Evolutionary conservation across 2,797 vertebrate species (phyloP).

Genomic region (Hylomyscus alleni): DNA sequence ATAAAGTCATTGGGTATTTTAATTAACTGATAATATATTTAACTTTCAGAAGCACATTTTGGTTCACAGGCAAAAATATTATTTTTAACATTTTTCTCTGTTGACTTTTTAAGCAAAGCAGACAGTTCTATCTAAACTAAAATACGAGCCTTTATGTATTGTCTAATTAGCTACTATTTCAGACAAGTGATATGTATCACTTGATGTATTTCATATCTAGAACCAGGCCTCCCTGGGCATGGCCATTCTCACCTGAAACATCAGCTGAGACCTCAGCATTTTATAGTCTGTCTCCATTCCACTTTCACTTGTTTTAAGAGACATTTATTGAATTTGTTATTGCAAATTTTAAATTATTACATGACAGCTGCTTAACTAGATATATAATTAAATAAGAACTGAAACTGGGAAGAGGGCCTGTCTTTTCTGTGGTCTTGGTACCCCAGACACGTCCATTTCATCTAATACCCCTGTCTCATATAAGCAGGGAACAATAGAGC

Average conservation of each 20-base stretch:
- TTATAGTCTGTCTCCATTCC: slow-evolving; percentile 48
- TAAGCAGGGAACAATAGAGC: not conserved
- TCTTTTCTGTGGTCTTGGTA: not conserved
- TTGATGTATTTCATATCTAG: not conserved
- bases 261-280: not conserved
- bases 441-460: not conserved
- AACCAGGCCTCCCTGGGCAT: not conserved
- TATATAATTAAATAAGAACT: slow-evolving; percentile 19
- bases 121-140: slow-evolving; percentile 36
- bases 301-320: slow-evolving; percentile 10
- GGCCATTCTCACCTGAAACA: slow-evolving; percentile 13
- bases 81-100: slow-evolving; percentile 44
- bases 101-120: slow-evolving; percentile 61
- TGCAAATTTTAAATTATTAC: slow-evolving; percentile 52
- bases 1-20: slow-evolving; percentile 49
- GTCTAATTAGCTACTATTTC: slow-evolving; percentile 42
- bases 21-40: slow-evolving; percentile 55
- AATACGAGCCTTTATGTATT: slow-evolving; percentile 59
- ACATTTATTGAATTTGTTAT: slow-evolving; percentile 44
- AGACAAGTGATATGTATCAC: not conserved
- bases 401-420: not conserved
- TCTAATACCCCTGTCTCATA: not conserved
- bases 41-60: slow-evolving; percentile 63
- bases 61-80: slow-evolving; percentile 56
- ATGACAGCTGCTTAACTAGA: not conserved